These are phyloP conservation scores for Gadus macrocephalus DNA, from an alignment of 2,113 vertebrate species.

Conservation along the genomic window DNA sequence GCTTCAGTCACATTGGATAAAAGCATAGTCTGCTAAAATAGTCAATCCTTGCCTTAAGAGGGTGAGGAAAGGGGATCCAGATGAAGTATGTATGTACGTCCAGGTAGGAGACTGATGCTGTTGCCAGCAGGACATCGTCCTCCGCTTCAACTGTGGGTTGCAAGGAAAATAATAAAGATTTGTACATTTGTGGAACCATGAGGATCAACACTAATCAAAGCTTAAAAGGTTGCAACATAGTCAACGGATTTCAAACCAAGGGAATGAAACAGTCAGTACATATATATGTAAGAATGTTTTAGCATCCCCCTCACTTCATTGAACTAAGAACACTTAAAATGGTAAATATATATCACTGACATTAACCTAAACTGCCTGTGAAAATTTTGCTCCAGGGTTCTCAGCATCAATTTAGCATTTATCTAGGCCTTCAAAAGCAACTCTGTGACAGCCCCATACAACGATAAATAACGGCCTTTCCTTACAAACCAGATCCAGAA, in stretches of 20 bases:
- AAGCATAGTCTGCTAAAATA: not conserved
- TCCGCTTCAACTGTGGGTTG: conserved; percentile 67
- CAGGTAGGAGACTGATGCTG: conserved; percentile 76
- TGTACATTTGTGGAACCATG: not conserved
- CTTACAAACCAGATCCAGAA: conserved; percentile 91
- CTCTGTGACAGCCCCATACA: conserved; percentile 74
- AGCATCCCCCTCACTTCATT: no score
- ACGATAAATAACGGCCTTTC: conserved; percentile 94
- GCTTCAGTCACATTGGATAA: not conserved
- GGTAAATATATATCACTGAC: conserved; percentile 55
- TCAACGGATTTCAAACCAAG: no score
- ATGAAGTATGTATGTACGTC: conserved; percentile 65
- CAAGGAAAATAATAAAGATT: conserved; percentile 12
- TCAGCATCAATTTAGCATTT: conserved; percentile 84
- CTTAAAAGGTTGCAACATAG: no score
- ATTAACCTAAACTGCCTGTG: conserved; percentile 79
- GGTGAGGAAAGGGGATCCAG: conserved; percentile 77
- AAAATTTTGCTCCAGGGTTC: conserved; percentile 80
- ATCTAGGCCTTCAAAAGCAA: conserved; percentile 90
- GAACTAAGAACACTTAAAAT: no score
- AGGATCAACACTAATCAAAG: not conserved
- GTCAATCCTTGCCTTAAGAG: conserved; percentile 60
- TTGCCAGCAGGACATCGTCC: conserved; percentile 70
- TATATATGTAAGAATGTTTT: no score
- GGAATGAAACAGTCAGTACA: no score